Percentiles rank a stretch among this genome's conserved stretches.
Conservation (phyloP, 2,113 vertebrate species). For the Pseudorectes ferrugineus region DNA sequence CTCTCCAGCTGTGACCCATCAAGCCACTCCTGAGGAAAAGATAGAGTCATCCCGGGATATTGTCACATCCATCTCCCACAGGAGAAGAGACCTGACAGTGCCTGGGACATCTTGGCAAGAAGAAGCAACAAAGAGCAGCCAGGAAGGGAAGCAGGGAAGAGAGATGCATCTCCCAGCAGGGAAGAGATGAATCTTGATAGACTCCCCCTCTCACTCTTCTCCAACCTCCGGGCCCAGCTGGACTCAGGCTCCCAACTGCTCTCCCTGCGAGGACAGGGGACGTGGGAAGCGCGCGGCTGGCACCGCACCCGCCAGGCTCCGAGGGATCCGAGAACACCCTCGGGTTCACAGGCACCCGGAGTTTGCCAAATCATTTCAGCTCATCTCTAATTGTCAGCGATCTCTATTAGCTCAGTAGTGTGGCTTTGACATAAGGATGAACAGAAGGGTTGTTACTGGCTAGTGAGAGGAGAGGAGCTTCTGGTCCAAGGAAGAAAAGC, state of each 20-base stretch:
- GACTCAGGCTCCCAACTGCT: neutral
- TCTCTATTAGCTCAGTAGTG: constrained; percentile 66
- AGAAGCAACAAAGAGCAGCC: constrained; percentile 4
- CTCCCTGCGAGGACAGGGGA: neutral
- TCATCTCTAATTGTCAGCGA: constrained; percentile 63
- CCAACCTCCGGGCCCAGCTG: constrained; percentile 9
- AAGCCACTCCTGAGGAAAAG: neutral
- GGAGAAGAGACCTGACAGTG: neutral
- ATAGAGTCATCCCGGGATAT: neutral
- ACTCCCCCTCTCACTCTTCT: neutral
- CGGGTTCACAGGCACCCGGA: neutral
- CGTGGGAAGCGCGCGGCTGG: neutral
- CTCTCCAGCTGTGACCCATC: neutral
- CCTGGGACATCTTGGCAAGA: constrained; percentile 19
- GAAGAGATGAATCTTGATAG: constrained; percentile 16
- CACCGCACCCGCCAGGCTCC: neutral
- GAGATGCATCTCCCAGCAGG: neutral
- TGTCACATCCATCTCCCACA: neutral
- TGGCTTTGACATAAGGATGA: constrained; percentile 73
- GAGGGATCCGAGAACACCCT: neutral
- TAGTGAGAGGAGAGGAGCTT: constrained; percentile 70
- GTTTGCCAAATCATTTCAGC: constrained; percentile 33
- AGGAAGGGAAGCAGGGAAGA: neutral
- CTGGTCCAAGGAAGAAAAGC: constrained; percentile 66
- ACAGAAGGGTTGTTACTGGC: constrained; percentile 77